Conservation (phyloP, 2,888 invertebrate genomes). For the Eledona agricola region DNA sequence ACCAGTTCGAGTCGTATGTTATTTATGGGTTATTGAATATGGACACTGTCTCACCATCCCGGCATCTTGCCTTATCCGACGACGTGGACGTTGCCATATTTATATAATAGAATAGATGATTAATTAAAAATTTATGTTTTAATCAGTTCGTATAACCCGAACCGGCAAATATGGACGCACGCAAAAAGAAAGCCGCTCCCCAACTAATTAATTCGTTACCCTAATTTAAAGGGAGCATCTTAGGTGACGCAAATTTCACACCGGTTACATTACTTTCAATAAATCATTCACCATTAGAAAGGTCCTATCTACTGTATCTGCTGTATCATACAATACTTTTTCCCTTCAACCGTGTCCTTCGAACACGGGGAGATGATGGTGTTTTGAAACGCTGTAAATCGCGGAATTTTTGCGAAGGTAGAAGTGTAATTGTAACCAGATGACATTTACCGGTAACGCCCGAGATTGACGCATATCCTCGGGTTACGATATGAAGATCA, state of each 20-base stretch:
- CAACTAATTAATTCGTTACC: conserved; percentile 24
- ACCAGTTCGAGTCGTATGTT: conserved; percentile 30
- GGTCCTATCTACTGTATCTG: conserved; percentile 18
- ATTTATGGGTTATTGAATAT: conserved; percentile 43
- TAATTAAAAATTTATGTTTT: conserved; percentile 38
- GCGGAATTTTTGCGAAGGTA: conserved; percentile 4
- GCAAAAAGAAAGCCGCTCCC: conserved; percentile 23
- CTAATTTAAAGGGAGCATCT: conserved; percentile 21
- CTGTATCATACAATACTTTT: too few relatives aligned
- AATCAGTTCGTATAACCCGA: conserved; percentile 32
- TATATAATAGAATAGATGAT: conserved; percentile 37
- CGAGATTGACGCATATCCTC: conserved; percentile 37
- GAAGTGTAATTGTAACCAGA: conserved; percentile 36
- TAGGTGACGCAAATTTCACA: conserved; percentile 16
- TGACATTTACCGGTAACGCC: conserved; percentile 41
- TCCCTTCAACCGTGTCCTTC: too few relatives aligned
- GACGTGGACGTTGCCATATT: conserved; percentile 35
- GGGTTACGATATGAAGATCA: conserved; percentile 35
- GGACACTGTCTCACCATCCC: conserved; percentile 40
- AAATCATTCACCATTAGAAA: conserved; percentile 28
- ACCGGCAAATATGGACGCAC: conserved; percentile 15
- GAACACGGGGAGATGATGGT: too few relatives aligned
- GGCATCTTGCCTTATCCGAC: conserved; percentile 33
- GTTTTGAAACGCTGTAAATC: too few relatives aligned
- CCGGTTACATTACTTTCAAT: conserved; percentile 16